Conservation (phyloP, 2,113 vertebrate species). For the Melierax canorus region DNA sequence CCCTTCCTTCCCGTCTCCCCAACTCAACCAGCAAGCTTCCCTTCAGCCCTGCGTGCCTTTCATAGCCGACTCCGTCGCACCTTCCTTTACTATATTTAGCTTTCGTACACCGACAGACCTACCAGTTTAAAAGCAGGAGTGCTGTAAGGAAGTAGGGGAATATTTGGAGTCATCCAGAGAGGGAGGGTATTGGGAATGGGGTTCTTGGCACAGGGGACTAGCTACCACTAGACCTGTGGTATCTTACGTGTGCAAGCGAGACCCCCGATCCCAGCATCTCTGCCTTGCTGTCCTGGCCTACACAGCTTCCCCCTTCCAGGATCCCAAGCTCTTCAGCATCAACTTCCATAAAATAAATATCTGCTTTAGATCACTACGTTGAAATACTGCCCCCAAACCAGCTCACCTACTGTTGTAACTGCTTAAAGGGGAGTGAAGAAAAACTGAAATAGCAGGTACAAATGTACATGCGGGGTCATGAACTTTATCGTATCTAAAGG, state of each 20-base stretch:
- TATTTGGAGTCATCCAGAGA: neutral
- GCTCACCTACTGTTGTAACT: neutral
- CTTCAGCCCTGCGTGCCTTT: neutral
- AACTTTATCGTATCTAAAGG: neutral
- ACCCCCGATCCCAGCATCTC: neutral
- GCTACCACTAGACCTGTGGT: neutral
- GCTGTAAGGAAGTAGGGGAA: neutral
- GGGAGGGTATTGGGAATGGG: neutral
- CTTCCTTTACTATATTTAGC: neutral
- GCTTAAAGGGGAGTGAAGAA: neutral
- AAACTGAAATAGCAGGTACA: neutral
- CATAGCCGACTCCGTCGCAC: rapidly evolving
- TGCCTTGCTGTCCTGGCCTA: neutral
- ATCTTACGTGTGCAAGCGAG: rapidly evolving
- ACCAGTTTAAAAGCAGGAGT: neutral
- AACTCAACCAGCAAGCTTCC: neutral
- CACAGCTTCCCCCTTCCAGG: neutral
- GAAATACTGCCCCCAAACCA: neutral
- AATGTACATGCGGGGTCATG: rapidly evolving
- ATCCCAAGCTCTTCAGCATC: neutral
- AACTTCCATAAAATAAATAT: neutral
- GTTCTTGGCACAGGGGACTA: neutral
- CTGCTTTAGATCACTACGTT: neutral
- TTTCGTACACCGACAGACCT: too few species aligned
- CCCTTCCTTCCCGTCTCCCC: neutral